Evolutionary conservation across 2,888 invertebrate genomes (phyloP).

Genomic region (Chymomyza fuscimana): DNA sequence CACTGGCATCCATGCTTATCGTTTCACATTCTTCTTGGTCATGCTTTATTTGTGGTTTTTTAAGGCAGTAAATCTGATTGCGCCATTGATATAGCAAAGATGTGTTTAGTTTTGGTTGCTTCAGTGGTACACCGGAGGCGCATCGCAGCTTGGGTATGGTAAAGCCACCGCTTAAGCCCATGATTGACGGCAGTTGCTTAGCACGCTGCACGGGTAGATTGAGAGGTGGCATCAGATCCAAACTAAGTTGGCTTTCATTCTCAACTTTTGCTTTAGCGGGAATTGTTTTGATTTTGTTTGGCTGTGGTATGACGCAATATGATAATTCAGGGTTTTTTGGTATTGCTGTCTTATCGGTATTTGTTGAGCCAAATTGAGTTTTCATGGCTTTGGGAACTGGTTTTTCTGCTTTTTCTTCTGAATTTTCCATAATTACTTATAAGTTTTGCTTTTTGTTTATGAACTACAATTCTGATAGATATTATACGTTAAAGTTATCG

Average conservation of each 20-base stretch:
- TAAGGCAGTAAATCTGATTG: conserved; percentile 25
- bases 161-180: conserved; percentile 33
- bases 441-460: no score
- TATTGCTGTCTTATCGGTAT: conserved; percentile 36
- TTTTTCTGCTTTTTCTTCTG: no score
- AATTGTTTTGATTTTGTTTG: neutral
- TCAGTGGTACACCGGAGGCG: conserved; percentile 15
- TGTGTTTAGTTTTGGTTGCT: conserved; percentile 39
- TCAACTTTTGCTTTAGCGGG: conserved; percentile 16
- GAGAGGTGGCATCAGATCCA: neutral
- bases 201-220: neutral
- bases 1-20: conserved; percentile 19
- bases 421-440: no score
- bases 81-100: conserved; percentile 47
- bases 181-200: conserved; percentile 44
- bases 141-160: conserved; percentile 52
- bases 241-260: conserved; percentile 5
- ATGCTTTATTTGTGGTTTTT: conserved; percentile 30
- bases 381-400: conserved; percentile 45
- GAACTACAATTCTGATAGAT: no score
- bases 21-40: conserved; percentile 36
- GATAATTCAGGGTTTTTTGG: neutral
- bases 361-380: conserved; percentile 50
- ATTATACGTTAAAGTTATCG: no score
- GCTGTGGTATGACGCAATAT: conserved; percentile 27